Evolutionary conservation across 2,113 vertebrate genomes (phyloP), one percentile per base, ranked within the genome.

Genomic region (Callocephalon fimbriatum): DNA sequence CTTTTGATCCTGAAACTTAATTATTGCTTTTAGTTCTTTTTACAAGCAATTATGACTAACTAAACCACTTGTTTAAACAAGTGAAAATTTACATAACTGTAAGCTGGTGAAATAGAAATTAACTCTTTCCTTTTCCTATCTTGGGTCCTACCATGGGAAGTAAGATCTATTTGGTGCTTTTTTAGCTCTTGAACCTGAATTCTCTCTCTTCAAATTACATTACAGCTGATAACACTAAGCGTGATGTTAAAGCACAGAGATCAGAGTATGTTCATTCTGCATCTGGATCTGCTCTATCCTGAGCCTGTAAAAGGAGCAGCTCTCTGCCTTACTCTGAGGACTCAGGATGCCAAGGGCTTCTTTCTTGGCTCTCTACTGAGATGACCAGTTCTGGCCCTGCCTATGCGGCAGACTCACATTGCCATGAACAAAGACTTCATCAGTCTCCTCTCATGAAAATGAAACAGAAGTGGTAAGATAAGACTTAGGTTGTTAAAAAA

Each of bases 351-450:
- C 38, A 65, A 90, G 45, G 18, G 38, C 29, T 96, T 66, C 44
- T 47, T 65, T 51, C 61, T 38, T 61, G 48, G 32, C 48, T 50
- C 20, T 61, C 53, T 51, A 31, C 44, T 47, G 67, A 84, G 68
- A 65, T 6, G 5, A 40, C 15, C 2, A n/a, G 8, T 66, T 81
- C 61, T 65, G 54, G 29, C 31, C 23, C 25, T 56, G 38, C 47
- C 40, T 61, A 5, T 44, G 63, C 1, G 2, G 38, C 38, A 73
- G 23, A 31, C 21, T 53, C 16, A 4, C 0, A 0, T 10, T 3
- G 4, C 40, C 54, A 63, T 12, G 10, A 84, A 15, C 11, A 65
- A 83, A 47, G n/a, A 56, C 61, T 89, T 86, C 53, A 79, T n/a
- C 38, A 75, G 32, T 48, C 21, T 48, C 45, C 23, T 80, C 35